phyloP scores from a whole-genome alignment of 2,888 invertebrate species.

The Eustalomyia histrio region DNA sequence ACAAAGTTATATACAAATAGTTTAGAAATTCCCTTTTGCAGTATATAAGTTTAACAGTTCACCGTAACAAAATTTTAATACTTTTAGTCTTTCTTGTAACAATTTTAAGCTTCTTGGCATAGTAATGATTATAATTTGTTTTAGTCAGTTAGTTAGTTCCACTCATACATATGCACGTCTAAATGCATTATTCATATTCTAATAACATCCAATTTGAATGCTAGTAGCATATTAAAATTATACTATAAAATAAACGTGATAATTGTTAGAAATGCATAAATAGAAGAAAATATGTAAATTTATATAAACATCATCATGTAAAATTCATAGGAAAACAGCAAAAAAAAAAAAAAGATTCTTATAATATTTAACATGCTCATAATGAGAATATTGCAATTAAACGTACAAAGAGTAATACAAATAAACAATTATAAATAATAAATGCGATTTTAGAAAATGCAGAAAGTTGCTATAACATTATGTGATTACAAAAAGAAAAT shows the following conservation, averaged over 20 bases:
- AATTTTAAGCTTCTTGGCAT: constrained; percentile 36
- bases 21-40: too few species aligned
- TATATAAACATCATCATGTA: constrained; percentile 19
- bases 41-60: too few species aligned
- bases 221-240: constrained; percentile 17
- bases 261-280: constrained; percentile 45
- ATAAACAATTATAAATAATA: constrained; percentile 10
- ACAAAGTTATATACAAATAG: too few species aligned
- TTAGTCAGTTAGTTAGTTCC: constrained; percentile 38
- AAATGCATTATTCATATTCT: too few species aligned
- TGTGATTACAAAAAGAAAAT: neutral
- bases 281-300: constrained; percentile 20
- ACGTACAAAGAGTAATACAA: constrained; percentile 3
- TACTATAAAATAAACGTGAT: constrained; percentile 38
- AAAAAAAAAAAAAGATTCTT: neutral
- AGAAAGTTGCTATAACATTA: too few species aligned
- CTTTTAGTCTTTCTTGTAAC: neutral
- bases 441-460: neutral
- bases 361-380: constrained; percentile 23
- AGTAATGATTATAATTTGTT: constrained; percentile 58
- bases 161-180: neutral
- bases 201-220: constrained; percentile 30
- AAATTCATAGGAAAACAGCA: neutral
- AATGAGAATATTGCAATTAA: constrained; percentile 29
- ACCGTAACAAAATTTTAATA: too few species aligned